Base-by-base conservation (phyloP, 2,888 invertebrate genomes). In the Cyclophora albipunctata region DNA sequence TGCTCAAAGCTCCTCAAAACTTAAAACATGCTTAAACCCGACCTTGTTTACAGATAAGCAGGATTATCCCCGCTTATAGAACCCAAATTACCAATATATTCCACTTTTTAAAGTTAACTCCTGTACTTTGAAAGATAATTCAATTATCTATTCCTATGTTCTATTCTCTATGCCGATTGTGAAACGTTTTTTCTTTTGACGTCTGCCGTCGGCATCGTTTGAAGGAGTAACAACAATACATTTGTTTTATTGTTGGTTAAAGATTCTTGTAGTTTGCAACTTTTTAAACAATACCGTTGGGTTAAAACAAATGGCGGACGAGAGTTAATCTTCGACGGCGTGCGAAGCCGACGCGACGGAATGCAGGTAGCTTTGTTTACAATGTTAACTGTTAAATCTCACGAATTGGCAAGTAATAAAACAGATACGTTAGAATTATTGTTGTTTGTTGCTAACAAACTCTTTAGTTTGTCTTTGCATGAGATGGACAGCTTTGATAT, bases 151-250 rank as follows among this genome's bases (percentile, higher is more conserved):
- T 67, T 66, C 58, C 62, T 66, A 53, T 58, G 52, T 60, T 47
- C 56, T 66, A 64, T 67, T 64, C 71, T 71, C 62, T 51, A 57
- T 20, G 20, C 20, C 20, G 20, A 20, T 20, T 20, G 20, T 20
- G 20, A 20, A 64, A 50, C 60, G 63, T 63, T 57, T 63, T 55
- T 59, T 52, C 60, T 51, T 54, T 60, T 60, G 59, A 55, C 54
- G 51, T 51, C 63, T 69, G 68, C 60, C 63, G 71, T 64, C 81
- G 81, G 81, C 57, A 4, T 45, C 55, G 68, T 80, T 80, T 78
- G 72, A 70, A 33, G 50, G 48, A 53, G 59, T 57, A 57, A 63
- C 51, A 57, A 79, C 76, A 80, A 80, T 68, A 55, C 59, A 40
- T 52, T 68, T 71, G 68, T 69, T 66, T 58, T 43, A 51, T 54